Base-by-base conservation (phyloP, 2,888 invertebrate genomes). In the Diarsia rubi region DNA sequence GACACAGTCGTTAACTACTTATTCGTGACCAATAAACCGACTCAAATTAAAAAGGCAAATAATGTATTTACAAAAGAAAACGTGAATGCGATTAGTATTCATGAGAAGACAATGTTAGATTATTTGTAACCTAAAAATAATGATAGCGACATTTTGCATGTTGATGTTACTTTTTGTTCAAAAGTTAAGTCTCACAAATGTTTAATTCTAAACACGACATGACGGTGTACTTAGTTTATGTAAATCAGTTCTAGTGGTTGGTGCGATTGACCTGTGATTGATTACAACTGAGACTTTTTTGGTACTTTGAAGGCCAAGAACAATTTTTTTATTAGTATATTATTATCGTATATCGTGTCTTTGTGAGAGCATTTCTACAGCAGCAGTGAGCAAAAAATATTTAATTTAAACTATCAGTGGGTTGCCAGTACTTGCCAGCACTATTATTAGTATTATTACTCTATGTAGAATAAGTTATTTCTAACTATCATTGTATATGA, bases 11-110 rank as follows among this genome's bases (percentile, higher is more conserved):
- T 73, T 83, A 81, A 81, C 62, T 63, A 65, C 74, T 52, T 72
- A 70, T 62, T 84, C 86, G 86, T 87, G 87, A 87, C 80, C 45
- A 72, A 70, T 72, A 80, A 86, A 82, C 52, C 16, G 5, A 57
- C 75, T 78, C 70, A 76, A 76, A 80, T 72, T 73, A 71, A 85
- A 81, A 85, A 67, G 27, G 54, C 70, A 86, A 83, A 83, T 75
- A 77, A 63, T 60, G 14, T 71, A 73, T 78, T 83, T 78, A 76
- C 73, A 78, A 86, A 86, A 75, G 79, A 78, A 75, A 75, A 70
- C 79, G 78, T 82, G 70, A 74, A 78, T 57, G 31, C 66, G 14
- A 78, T 80, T 85, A 73, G 75, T 72, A 75, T 73, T 75, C 69
- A 65, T 47, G 16, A 59, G 37, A 66, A 37, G 37, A 70, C 78